These are phyloP conservation scores for Nezara viridula DNA, from an alignment of 2,888 invertebrate genomes.

Conservation along the genomic window DNA sequence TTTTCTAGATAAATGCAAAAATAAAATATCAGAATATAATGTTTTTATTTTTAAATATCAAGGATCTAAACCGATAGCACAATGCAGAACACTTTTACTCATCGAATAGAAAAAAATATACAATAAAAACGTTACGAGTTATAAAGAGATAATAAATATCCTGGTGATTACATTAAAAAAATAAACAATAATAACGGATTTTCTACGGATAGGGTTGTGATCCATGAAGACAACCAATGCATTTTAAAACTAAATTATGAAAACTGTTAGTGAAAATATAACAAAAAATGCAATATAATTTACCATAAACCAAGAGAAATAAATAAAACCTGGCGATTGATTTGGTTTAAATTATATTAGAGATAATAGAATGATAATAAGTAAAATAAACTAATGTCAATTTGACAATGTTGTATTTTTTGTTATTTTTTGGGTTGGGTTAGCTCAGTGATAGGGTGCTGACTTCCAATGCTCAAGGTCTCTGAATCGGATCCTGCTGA, in stretches of 20 bases:
- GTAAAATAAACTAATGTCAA: no score
- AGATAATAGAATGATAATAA: no score
- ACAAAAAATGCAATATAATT: neutral
- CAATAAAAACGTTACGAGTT: neutral
- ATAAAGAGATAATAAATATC: neutral
- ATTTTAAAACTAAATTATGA: neutral
- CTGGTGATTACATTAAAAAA: neutral
- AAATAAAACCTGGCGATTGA: neutral
- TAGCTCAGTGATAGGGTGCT: no score
- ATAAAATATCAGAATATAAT: no score
- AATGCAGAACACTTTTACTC: neutral
- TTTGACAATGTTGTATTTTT: no score
- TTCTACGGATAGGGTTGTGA: neutral
- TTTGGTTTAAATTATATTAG: no score
- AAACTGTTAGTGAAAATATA: neutral
- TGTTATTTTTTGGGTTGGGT: no score
- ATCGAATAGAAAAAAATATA: neutral
- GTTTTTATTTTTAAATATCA: no score
- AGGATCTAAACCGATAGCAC: no score
- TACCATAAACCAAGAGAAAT: neutral
- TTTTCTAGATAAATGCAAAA: no score
- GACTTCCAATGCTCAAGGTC: no score
- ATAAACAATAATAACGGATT: neutral
- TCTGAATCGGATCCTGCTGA: no score
- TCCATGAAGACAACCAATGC: neutral